phyloP scores from a whole-genome alignment of 1,140 invertebrate species.

The Atta cephalotes region DNA sequence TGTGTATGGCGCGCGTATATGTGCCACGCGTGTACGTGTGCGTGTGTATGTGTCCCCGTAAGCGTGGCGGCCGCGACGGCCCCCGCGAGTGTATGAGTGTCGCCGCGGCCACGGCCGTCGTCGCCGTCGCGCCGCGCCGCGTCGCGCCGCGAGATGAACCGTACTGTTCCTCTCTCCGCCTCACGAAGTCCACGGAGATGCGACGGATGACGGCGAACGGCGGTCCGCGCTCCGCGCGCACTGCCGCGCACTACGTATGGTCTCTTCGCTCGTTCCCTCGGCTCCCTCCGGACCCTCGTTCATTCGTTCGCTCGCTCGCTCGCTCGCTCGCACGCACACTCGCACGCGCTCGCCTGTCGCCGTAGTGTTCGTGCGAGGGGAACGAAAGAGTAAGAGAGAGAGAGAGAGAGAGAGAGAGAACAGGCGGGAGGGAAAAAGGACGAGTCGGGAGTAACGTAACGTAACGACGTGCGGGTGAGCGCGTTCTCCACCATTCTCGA shows the following conservation, averaged over 20 bases:
- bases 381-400: neutral
- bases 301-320: neutral
- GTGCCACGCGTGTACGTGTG: slow-evolving; percentile 68
- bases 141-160: neutral
- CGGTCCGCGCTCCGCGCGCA: neutral
- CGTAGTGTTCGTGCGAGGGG: neutral
- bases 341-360: no score
- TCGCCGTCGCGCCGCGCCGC: neutral
- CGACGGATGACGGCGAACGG: neutral
- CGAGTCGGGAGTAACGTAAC: neutral
- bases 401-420: slow-evolving; percentile 1
- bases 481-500: slow-evolving; percentile 61
- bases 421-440: neutral
- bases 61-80: slow-evolving; percentile 38
- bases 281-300: no score
- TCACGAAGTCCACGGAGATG: no score
- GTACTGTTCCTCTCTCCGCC: neutral
- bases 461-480: slow-evolving; percentile 34
- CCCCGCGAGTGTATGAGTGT: slow-evolving; percentile 55
- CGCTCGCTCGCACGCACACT: neutral
- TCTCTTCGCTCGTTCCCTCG: neutral
- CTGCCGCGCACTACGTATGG: neutral
- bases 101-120: slow-evolving; percentile 1
- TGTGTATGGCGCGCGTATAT: slow-evolving; percentile 54
- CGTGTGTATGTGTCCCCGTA: slow-evolving; percentile 11